These are phyloP conservation scores for Alca torda DNA, from an alignment of 2,797 vertebrate species.

Conservation along the genomic window DNA sequence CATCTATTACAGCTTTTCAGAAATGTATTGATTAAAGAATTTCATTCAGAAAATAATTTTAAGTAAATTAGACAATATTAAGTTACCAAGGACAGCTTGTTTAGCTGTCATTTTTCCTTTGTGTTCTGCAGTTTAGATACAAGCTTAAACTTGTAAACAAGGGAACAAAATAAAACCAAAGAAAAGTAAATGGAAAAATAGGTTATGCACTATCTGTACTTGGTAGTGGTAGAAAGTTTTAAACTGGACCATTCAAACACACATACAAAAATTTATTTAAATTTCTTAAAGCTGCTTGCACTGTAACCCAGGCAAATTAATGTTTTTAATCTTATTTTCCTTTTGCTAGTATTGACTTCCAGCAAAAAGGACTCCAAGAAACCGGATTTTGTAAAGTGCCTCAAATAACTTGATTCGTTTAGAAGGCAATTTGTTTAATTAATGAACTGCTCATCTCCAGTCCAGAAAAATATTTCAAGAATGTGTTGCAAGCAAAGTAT, in stretches of 20 bases:
- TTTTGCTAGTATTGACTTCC: background rate
- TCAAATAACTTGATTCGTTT: background rate
- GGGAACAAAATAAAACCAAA: background rate
- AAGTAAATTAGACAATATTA: background rate
- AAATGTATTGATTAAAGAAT: background rate
- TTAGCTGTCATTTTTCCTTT: background rate
- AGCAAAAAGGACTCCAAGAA: background rate
- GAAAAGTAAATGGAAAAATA: background rate
- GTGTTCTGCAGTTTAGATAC: background rate
- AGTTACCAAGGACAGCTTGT: background rate
- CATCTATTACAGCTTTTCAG: background rate
- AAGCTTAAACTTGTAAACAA: background rate
- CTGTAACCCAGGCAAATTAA: background rate
- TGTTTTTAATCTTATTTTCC: background rate
- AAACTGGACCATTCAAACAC: background rate
- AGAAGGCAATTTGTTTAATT: conserved; percentile 9
- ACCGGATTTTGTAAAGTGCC: background rate
- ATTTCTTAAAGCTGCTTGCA: background rate
- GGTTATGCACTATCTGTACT: background rate
- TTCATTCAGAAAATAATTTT: background rate
- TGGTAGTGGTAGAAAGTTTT: background rate
- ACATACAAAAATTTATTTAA: background rate
- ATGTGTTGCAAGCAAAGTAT: background rate
- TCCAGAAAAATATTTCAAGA: conserved; percentile 7
- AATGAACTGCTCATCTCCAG: background rate